Base-by-base conservation (phyloP, 2,797 vertebrate genomes). In the Coregonus ussuriensis region DNA sequence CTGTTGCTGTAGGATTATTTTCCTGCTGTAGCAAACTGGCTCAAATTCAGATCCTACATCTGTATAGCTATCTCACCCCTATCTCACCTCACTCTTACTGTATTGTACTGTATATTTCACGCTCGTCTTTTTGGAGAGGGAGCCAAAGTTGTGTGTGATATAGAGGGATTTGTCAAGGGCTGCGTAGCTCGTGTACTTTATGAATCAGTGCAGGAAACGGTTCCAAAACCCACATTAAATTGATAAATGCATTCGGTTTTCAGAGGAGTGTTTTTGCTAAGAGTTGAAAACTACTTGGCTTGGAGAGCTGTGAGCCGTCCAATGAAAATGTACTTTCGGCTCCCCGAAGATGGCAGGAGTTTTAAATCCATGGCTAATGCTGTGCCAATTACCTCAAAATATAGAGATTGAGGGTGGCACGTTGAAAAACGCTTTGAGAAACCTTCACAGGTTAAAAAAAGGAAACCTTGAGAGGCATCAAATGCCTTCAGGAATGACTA, bases 51-150 rank as follows among this genome's bases (percentile, higher is more conserved):
- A 47, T 47, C 9, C 41, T 47, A 47, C 9, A 47, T 47, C 9
- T 47, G 6, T 21, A 7, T 59, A 59, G n/a, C 56, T 59, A 18
- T 14, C 4, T 35, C 53, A 52, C 14, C 29, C 68, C 41, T 29
- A 63, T 70, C 16, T 70, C 18, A 41, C 35, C 68, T 37, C 66
- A 68, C 6, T 18, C 66, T 33, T 6, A 67, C 65, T 67, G 5
- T 67, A 67, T 67, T 67, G 29, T n/a, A 71, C 7, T 69, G 66
- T 33, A 69, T 69, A 71, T 71, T n/a, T 53, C 16, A 4, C 31
- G 5, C 5, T 70, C 21, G 51, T 6, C 21, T 51, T 14, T 31
- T 72, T 52, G 35, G 9, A 70, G 67, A 70, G 16, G 5, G 25
- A 13, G 4, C 31, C 65, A 67, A 35, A n/a, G 67, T 41, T 16